phyloP scores from a whole-genome alignment of 2,797 vertebrate species.

The Oophaga sylvatica region DNA sequence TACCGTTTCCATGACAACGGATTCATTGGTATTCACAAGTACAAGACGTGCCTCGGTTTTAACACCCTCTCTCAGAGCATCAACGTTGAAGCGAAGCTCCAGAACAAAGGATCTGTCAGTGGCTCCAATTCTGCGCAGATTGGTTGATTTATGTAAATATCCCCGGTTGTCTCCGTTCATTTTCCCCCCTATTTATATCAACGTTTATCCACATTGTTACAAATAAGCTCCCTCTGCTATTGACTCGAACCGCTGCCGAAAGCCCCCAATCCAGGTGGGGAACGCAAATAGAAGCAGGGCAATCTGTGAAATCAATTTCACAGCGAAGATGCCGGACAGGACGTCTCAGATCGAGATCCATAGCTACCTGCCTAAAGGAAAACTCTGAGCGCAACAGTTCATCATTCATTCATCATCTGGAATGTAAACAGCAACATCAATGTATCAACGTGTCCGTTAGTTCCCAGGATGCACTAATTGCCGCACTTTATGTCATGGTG shows the following conservation, averaged over 20 bases:
- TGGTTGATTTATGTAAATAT: constrained; percentile 60
- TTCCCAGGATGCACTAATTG: too few species aligned
- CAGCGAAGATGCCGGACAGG: neutral
- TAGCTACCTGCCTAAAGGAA: neutral
- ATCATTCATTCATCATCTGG: neutral
- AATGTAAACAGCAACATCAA: neutral
- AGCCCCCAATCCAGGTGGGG: constrained; percentile 8
- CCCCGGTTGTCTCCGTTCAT: constrained; percentile 43
- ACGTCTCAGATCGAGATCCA: neutral
- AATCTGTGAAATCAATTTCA: constrained; percentile 7
- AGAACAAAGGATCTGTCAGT: constrained; percentile 46
- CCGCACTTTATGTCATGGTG: too few species aligned
- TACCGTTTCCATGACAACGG: constrained; percentile 51
- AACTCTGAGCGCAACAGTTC: neutral
- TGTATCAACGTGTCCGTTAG: neutral
- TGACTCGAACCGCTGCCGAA: constrained; percentile 32
- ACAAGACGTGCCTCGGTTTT: constrained; percentile 52
- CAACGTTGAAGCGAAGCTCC: constrained; percentile 41
- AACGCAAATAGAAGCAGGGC: constrained; percentile 10
- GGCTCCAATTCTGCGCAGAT: constrained; percentile 46
- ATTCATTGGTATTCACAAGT: constrained; percentile 62
- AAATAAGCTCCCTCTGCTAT: constrained; percentile 30
- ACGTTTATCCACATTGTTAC: constrained; percentile 46
- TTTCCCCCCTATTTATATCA: constrained; percentile 23
- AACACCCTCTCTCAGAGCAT: constrained; percentile 55